Evolutionary conservation across 2,113 vertebrate species (phyloP).

Genomic region (Condylura cristata): DNA sequence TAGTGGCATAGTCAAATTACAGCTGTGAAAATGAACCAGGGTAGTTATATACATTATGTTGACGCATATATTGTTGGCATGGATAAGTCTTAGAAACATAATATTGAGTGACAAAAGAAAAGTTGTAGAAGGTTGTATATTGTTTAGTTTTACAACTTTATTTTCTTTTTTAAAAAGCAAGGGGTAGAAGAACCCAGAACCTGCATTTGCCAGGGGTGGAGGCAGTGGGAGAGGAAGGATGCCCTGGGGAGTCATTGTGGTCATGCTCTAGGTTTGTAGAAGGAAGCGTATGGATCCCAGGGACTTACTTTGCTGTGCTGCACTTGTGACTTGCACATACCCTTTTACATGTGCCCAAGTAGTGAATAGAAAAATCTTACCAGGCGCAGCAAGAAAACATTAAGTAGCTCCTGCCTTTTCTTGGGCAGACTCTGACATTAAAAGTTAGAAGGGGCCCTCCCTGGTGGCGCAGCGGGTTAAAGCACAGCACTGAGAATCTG

Average conservation of each 20-base stretch:
- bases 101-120: background rate
- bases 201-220: background rate
- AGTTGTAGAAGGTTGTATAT: background rate
- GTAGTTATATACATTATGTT: background rate
- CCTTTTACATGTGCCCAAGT: background rate
- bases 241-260: no score
- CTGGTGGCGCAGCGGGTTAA: no score
- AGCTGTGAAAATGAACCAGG: background rate
- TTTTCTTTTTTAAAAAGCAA: background rate
- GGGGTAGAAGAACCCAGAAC: background rate
- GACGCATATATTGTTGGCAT: background rate
- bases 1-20: background rate
- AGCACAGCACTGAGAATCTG: no score
- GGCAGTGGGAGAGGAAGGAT: background rate
- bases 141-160: background rate
- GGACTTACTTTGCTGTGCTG: background rate
- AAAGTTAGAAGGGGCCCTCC: slow-evolving; percentile 48
- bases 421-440: slow-evolving; percentile 1
- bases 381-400: background rate
- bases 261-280: background rate
- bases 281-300: background rate
- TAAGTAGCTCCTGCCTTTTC: background rate
- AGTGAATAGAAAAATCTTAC: background rate
- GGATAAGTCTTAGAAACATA: background rate
- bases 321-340: background rate